Percentiles rank a stretch among this genome's conserved stretches.
phyloP scores from a whole-genome alignment of 2,113 vertebrate species.

The Coracopsis vasa region DNA sequence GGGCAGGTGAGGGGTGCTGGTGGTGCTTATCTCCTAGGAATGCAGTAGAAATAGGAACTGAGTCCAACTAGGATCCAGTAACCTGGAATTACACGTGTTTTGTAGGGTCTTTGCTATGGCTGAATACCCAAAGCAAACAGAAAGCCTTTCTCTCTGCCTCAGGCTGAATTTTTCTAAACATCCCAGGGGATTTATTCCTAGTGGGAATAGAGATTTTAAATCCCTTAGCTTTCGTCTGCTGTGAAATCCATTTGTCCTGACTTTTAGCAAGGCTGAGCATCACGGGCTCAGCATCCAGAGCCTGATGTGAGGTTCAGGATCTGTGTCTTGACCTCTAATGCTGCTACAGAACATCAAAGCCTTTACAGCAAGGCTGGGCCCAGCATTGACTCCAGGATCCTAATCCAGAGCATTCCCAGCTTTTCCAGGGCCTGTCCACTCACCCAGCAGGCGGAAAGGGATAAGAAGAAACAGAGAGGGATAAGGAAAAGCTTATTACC shows the following conservation, averaged over 20 bases:
- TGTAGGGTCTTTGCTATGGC: not conserved
- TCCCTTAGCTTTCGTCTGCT: not conserved
- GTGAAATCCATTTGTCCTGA: not conserved
- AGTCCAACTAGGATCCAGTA: not conserved
- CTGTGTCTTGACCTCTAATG: rapidly evolving
- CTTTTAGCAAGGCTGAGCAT: not conserved
- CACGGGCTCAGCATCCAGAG: not conserved
- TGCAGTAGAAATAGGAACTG: not conserved
- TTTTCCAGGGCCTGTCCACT: not conserved
- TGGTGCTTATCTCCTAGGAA: not conserved
- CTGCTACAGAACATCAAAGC: not conserved
- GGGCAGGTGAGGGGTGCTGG: not conserved
- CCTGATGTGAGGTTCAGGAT: not conserved
- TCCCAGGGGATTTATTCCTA: not conserved
- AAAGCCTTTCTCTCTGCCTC: not conserved
- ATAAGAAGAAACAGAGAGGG: not conserved
- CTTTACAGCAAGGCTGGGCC: not conserved
- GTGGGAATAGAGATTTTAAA: not conserved
- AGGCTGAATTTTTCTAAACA: not conserved
- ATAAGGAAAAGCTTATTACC: not conserved
- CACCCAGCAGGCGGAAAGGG: not conserved
- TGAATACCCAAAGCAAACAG: not conserved
- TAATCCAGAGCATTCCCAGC: not conserved
- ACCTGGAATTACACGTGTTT: not conserved
- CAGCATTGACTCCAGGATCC: not conserved